Evolutionary conservation across 2,113 vertebrate species (phyloP).

Genomic region (Thomomys bottae): DNA sequence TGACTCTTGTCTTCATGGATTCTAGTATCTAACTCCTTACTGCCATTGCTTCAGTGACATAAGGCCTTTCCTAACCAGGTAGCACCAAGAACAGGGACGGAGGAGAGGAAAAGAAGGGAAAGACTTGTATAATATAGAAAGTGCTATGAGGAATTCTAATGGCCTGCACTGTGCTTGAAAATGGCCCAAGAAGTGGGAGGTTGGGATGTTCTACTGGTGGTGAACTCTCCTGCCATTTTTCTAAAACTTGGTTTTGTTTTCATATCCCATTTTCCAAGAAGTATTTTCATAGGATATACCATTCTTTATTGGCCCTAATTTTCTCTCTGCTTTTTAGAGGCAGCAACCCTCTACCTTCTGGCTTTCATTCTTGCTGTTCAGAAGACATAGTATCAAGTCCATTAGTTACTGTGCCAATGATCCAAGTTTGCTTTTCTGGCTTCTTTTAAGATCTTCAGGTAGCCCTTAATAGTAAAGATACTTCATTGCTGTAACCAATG

Average conservation of each 20-base stretch:
- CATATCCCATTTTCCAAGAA: neutral
- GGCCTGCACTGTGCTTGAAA: neutral
- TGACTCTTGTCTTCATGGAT: neutral
- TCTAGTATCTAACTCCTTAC: conserved; percentile 30
- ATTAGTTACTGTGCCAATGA: neutral
- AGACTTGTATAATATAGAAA: neutral
- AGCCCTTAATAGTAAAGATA: neutral
- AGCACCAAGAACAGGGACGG: neutral
- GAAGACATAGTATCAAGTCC: neutral
- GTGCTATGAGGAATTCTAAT: neutral
- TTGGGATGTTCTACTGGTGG: neutral
- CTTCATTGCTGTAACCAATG: neutral
- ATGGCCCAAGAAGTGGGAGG: neutral
- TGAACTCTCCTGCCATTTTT: neutral
- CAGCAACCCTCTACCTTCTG: neutral
- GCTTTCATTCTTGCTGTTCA: neutral
- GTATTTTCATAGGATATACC: neutral
- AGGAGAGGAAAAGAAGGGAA: neutral
- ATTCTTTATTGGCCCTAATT: neutral
- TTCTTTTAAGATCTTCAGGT: conserved; percentile 34
- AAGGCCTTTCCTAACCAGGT: neutral
- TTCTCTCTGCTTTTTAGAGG: neutral
- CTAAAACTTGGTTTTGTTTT: neutral
- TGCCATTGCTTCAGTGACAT: neutral
- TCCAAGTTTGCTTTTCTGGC: neutral